A percentile compares a stretch with the other conserved stretches of the same genome.
Conservation (phyloP, 1,140 invertebrate genomes). For the Apocrypta bakeri region DNA sequence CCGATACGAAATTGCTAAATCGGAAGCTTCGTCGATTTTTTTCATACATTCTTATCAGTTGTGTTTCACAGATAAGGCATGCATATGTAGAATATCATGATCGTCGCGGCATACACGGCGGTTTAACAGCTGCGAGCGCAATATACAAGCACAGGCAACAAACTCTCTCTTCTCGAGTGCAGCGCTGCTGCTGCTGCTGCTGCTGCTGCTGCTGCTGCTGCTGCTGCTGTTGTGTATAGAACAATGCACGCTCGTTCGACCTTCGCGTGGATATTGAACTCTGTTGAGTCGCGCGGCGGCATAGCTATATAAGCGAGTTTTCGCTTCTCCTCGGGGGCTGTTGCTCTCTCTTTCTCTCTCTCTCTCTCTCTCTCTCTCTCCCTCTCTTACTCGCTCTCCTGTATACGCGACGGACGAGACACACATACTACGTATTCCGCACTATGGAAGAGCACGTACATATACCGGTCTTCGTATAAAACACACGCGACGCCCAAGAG, state of each 20-base stretch:
- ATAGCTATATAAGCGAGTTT: too few species aligned
- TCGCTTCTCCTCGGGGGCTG: conserved; percentile 19
- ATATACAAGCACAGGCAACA: background rate
- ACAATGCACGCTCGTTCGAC: conserved; percentile 61
- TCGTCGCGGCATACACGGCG: too few species aligned
- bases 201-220: too few species aligned
- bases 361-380: background rate
- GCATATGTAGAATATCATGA: background rate
- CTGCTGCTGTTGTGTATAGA: conserved; percentile 33
- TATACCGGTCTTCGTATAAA: too few species aligned
- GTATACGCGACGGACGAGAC: background rate
- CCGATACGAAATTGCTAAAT: background rate
- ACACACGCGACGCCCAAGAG: too few species aligned
- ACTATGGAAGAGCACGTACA: too few species aligned
- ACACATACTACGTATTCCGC: too few species aligned
- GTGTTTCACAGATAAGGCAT: background rate
- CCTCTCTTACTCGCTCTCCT: background rate
- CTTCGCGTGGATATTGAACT: conserved; percentile 69
- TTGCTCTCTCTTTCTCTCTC: conserved; percentile 5
- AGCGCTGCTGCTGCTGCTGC: too few species aligned
- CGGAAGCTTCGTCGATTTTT: background rate
- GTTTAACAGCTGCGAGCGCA: background rate
- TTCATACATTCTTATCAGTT: background rate
- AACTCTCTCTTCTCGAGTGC: background rate
- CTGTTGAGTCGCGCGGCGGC: conserved; percentile 39